Evolutionary conservation across 92 coral and sea anemone genomes (phyloP), one percentile per base, ranked within the genome.

Genomic region (Pocillopora grandis): DNA sequence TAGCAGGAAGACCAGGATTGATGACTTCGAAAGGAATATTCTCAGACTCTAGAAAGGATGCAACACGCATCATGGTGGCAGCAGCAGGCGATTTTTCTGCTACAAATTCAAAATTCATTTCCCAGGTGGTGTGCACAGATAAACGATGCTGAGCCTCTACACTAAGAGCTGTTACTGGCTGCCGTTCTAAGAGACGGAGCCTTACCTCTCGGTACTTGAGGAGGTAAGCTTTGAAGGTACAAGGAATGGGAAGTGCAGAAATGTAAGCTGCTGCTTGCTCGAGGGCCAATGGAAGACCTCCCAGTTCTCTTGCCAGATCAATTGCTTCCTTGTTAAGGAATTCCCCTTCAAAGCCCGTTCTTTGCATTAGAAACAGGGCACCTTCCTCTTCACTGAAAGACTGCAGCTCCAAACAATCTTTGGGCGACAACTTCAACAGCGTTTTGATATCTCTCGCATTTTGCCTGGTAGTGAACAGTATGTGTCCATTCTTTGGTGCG

Each of bases 241-340:
- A 67, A 2, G 72, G 52, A 31, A 67, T 67, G 35, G 72, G 72
- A 27, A 81, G 87, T 5, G 70, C 76, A 23, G 77, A 80, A 55
- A 90, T 86, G 56, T 86, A 80, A 16, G 92, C 87, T 10, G 80
- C 85, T 20, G 92, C 92, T 86, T 90, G 92, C 60, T 90, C 92
- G 48, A 90, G 72, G 37, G 92, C 92, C 49, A 90, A 62, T 12
- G 92, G 92, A 0, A 86, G 72, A 12, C 72, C 63, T 21, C 92
- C 92, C 17, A 90, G 90, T 58, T 86, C 90, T 1, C 48, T 64
- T 55, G 58, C 76, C 19, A 89, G 80, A 19, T 36, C 62, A 2
- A 65, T 17, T 6, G 79, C 80, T 8, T 33, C 48, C 14, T 9
- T n/a, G 59, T 52, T 1, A 15, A 37, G 78, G 78, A 33, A 16